phyloP scores from a whole-genome alignment of 2,113 vertebrate genomes.

The Amazona vittata region DNA sequence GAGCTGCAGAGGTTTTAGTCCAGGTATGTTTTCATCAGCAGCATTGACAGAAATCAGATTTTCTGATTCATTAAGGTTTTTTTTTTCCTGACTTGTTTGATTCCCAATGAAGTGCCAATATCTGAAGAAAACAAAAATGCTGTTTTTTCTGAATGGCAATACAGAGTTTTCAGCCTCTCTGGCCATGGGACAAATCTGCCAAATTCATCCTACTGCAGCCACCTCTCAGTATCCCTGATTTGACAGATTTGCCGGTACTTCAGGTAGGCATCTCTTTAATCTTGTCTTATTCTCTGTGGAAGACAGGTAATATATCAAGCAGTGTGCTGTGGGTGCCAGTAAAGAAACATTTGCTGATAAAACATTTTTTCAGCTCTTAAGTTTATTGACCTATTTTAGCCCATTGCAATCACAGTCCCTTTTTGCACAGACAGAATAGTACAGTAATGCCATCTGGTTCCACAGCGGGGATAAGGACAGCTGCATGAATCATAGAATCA shows the following conservation, averaged over 20 bases:
- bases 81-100: background rate
- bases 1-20: background rate
- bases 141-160: background rate
- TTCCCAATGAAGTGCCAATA: background rate
- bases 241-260: background rate
- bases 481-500: background rate
- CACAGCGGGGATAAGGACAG: fast-evolving
- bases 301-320: background rate
- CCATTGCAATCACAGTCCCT: background rate
- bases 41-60: background rate
- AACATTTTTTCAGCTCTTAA: background rate
- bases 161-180: background rate
- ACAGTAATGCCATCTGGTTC: background rate
- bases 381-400: background rate
- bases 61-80: background rate
- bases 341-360: background rate
- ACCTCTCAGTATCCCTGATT: background rate
- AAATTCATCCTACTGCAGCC: background rate
- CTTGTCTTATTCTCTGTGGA: background rate
- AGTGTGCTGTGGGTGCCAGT: background rate
- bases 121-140: background rate
- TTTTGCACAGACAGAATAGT: background rate
- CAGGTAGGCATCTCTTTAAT: background rate
- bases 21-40: background rate
- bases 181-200: background rate